Evolutionary conservation across 2,113 vertebrate genomes (phyloP).

Genomic region (Haemorhous mexicanus): DNA sequence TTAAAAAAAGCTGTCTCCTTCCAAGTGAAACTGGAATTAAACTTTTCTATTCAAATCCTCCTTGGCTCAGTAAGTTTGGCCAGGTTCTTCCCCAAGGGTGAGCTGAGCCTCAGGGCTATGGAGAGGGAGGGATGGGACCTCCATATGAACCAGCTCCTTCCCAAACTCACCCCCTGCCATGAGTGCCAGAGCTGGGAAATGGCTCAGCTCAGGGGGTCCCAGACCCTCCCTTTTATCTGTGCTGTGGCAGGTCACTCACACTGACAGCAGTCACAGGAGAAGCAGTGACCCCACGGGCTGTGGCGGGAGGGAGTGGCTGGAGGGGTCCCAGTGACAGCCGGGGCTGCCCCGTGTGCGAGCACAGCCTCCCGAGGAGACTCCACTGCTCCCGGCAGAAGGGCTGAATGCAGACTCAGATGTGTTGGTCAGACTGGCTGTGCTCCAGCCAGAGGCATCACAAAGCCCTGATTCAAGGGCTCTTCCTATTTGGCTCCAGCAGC

Average conservation of each 20-base stretch:
- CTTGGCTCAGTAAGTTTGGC: not conserved
- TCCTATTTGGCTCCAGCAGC: constrained; percentile 51
- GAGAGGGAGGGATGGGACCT: not conserved
- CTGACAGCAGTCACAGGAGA: not conserved
- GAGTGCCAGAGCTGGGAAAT: not conserved
- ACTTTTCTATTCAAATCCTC: not conserved
- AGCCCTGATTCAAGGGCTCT: constrained; percentile 50
- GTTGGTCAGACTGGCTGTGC: constrained; percentile 28
- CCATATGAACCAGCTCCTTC: fast-evolving
- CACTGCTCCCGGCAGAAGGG: not conserved
- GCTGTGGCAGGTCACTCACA: not conserved
- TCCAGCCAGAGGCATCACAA: constrained; percentile 59
- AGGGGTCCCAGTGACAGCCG: not conserved
- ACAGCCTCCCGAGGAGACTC: not conserved
- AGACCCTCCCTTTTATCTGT: not conserved
- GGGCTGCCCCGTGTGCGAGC: not conserved
- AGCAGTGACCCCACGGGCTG: fast-evolving
- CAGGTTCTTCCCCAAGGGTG: not conserved
- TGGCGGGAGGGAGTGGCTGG: not conserved
- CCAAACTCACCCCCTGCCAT: not conserved
- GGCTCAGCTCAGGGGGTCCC: not conserved
- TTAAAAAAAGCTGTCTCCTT: not conserved
- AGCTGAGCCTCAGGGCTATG: not conserved
- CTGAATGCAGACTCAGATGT: constrained; percentile 50
- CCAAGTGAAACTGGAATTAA: not conserved